Percentiles rank a stretch among this genome's conserved stretches.
phyloP scores from a whole-genome alignment of 2,888 invertebrate species.

The Dascillus cervinus region DNA sequence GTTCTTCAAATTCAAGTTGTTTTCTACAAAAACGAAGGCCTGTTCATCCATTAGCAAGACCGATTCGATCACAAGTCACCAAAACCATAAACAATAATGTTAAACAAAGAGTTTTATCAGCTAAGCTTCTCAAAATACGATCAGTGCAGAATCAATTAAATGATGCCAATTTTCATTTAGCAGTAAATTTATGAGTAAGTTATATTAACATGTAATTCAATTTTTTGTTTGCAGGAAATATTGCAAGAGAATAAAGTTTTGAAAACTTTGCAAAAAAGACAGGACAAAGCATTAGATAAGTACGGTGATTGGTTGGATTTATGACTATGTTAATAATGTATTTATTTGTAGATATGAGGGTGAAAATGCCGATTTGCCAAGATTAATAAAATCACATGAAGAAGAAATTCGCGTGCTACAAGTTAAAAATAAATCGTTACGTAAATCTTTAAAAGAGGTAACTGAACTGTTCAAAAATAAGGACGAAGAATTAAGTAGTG shows the following conservation, averaged over 20 bases:
- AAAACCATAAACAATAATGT: slow-evolving; percentile 25
- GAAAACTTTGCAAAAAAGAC: slow-evolving; percentile 69
- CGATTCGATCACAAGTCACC: slow-evolving; percentile 15
- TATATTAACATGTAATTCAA: not conserved
- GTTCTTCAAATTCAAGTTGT: slow-evolving; percentile 40
- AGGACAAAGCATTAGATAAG: slow-evolving; percentile 68
- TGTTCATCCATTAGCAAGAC: slow-evolving; percentile 34
- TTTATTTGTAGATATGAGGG: slow-evolving; percentile 56
- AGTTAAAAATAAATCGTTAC: slow-evolving; percentile 59
- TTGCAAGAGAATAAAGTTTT: slow-evolving; percentile 67
- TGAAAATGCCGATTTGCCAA: slow-evolving; percentile 69
- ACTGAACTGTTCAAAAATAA: slow-evolving; percentile 58
- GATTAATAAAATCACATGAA: slow-evolving; percentile 65
- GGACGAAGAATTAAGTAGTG: slow-evolving; percentile 56
- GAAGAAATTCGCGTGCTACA: slow-evolving; percentile 70
- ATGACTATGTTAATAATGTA: not conserved
- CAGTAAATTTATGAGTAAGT: slow-evolving; percentile 44
- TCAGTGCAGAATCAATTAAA: slow-evolving; percentile 72
- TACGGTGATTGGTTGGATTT: slow-evolving; percentile 30
- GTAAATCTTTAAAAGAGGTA: slow-evolving; percentile 54
- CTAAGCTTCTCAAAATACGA: slow-evolving; percentile 66
- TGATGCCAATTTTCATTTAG: slow-evolving; percentile 70
- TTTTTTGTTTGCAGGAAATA: slow-evolving; percentile 47
- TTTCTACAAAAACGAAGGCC: slow-evolving; percentile 37
- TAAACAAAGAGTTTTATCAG: slow-evolving; percentile 63